These are phyloP conservation scores for Phytoseiulus persimilis DNA, from an alignment of 2,888 invertebrate genomes.

Conservation along the genomic window DNA sequence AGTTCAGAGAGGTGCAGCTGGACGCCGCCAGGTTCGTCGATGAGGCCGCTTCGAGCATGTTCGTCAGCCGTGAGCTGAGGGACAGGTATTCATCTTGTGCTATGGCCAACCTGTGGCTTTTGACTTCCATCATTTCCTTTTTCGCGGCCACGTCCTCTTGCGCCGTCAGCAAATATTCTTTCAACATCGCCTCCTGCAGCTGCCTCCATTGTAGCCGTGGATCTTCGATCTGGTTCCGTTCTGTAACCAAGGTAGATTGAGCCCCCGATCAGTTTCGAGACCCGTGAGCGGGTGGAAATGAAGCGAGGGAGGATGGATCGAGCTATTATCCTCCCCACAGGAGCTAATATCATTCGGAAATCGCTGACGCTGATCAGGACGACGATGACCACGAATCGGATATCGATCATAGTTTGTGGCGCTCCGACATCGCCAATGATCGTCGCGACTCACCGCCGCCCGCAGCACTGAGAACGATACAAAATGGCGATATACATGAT, in stretches of 20 bases:
- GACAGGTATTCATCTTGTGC: constrained; percentile 94
- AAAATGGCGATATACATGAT: neutral
- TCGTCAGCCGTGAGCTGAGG: constrained; percentile 66
- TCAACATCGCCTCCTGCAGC: constrained; percentile 91
- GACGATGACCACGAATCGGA: neutral
- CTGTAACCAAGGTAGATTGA: constrained; percentile 58
- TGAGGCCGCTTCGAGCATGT: constrained; percentile 76
- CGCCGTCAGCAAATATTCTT: constrained; percentile 88
- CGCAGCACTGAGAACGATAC: neutral
- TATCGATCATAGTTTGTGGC: neutral
- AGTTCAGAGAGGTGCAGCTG: constrained; percentile 55
- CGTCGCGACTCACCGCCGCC: neutral
- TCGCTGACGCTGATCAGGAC: neutral
- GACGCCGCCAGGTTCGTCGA: constrained; percentile 62
- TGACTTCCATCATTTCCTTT: constrained; percentile 89
- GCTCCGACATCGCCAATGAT: neutral
- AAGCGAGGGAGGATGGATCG: no score
- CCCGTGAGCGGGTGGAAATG: no score
- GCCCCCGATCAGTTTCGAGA: no score
- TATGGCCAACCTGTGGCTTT: constrained; percentile 81
- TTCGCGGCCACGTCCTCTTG: constrained; percentile 94
- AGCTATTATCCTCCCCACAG: no score
- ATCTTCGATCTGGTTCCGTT: constrained; percentile 91
- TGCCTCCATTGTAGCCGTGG: constrained; percentile 92
- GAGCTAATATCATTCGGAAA: no score